Evolutionary conservation across 92 coral and sea anemone genomes (phyloP), one percentile per base, ranked within the genome.

Genomic region (Nematostella vectensis): DNA sequence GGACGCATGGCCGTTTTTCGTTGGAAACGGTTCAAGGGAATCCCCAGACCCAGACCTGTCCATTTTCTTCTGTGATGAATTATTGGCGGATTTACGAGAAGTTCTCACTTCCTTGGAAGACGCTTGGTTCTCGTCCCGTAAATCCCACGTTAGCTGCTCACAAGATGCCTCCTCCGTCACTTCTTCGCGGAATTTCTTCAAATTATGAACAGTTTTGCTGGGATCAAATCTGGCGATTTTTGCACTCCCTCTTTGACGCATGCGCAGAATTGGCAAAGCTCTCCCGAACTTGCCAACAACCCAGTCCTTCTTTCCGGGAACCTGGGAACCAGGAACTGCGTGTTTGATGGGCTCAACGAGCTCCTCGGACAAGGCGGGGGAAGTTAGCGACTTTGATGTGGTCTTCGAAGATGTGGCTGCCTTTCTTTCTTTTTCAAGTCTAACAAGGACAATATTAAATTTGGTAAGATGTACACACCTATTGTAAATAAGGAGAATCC

Each of bases 211-310:
- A 45, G 99, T 86, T 54, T 82, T 81, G 47, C 96, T 81, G 0
- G 96, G 99, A 51, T 93, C 99, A 58, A 86, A 85, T 72, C 71
- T 93, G 19, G 77, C 62, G 15, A 93, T 59, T 67, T 93, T 93
- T 49, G 39, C 72, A 27, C 79, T 63, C 62, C 72, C 84, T 53
- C 67, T 78, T 8, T 83, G 78, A 36, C 99, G 80, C 45, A 93
- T 63, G 40, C 74, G 81, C 29, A 93, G 65, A 61, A 93, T 71
- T 0, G 99, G 99, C 11, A 93, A 44, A 20, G 73, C 96, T 23
- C 96, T 59, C 15, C 93, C 95, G 55, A 93, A 93, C 72, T 86
- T 93, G 29, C 99, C 91, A 16, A 93, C 83, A 3, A 93, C 96
- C 99, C 99, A 93, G 77, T 86, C 81, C 45, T 65, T 61, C 51